Conservation (phyloP, 64 coral and sea anemone genomes). For the Orbicella faveolata region DNA sequence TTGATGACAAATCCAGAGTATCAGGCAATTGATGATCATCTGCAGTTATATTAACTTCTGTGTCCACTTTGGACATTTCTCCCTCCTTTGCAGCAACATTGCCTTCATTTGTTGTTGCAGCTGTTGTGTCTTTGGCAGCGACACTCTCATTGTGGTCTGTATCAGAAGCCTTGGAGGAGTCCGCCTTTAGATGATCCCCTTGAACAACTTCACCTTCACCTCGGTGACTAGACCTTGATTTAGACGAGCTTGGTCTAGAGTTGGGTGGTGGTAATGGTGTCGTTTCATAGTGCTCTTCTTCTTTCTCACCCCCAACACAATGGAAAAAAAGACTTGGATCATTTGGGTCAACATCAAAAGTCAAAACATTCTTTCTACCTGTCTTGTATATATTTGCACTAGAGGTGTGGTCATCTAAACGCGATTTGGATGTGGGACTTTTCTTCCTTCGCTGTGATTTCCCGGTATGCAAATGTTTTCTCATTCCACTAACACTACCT, state of each 20-base stretch:
- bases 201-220: no score
- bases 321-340: constrained; percentile 85
- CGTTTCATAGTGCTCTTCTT: constrained; percentile 38
- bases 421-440: background rate
- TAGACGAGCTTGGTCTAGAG: constrained; percentile 66
- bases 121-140: background rate
- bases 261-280: constrained; percentile 82
- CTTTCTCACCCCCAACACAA: constrained; percentile 28
- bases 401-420: background rate
- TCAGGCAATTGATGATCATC: background rate
- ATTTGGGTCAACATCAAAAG: constrained; percentile 93
- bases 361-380: constrained; percentile 49
- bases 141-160: background rate
- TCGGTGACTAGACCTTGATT: constrained; percentile 26
- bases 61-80: background rate
- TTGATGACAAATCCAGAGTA: background rate
- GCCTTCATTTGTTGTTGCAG: background rate
- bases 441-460: constrained; percentile 51
- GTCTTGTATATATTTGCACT: constrained; percentile 29
- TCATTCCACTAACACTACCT: constrained; percentile 24
- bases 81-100: background rate
- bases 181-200: background rate
- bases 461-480: constrained; percentile 61
- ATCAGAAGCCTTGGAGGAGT: background rate
- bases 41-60: background rate